Base-by-base conservation (phyloP, 2,113 vertebrate genomes). In the Melanerpes formicivorus region DNA sequence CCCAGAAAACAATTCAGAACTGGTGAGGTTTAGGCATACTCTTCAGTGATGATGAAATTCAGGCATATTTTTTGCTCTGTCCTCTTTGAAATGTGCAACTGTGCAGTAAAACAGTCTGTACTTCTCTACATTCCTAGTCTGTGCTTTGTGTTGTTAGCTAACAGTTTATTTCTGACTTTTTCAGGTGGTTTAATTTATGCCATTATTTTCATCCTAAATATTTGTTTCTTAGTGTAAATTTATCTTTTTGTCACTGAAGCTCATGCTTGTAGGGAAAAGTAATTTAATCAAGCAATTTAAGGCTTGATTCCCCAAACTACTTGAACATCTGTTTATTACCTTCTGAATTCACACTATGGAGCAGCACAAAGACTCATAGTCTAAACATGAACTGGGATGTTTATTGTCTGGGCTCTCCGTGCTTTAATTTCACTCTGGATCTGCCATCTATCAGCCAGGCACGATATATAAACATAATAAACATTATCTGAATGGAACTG, bases 261-360 rank as follows among this genome's bases (percentile, higher is more conserved):
- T 90, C 18, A 21, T 48, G 60, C n/a, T 84, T 52, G 60, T 23
- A 76, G 71, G 11, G 50, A 80, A 71, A 90, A 87, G 60, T 67
- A 76, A 89, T 87, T 92, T 87, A 92, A 89, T 21, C 3, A 9
- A 84, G 40, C 18, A 87, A 46, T 82, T 81, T 80, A 87, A 74
- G 56, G 44, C 54, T 82, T 89, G 52, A 76, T 82, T 87, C 56
- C 22, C 46, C 44, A 66, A 90, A 91, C 52, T 84, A 55, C 71
- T 94, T 74, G 48, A 93, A 67, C 71, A 88, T 79, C 75, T 88
- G 87, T 56, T 87, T 89, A 93, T 88, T 87, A 88, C 42, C 79
- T 87, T 59, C 71, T 84, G 78, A 80, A 96, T 92, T 96, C 74
- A 84, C 75, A 76, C 78, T 75, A 42, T 6, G 40, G 95, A 79